phyloP scores from a whole-genome alignment of 1,140 invertebrate genomes.

The Ptiloglossa arizonensis region DNA sequence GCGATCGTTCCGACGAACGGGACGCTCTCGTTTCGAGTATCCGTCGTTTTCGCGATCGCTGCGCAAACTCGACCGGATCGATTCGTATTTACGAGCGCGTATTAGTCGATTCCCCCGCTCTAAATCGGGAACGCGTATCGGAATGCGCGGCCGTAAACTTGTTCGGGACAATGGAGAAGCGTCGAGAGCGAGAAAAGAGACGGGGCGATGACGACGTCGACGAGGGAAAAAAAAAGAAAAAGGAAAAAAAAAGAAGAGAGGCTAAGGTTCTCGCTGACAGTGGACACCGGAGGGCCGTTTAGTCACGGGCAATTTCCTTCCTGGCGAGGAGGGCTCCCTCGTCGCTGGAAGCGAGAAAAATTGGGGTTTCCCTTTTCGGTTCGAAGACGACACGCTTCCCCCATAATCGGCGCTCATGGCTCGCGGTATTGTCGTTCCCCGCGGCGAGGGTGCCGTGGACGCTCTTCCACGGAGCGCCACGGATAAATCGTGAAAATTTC shows the following conservation, averaged over 20 bases:
- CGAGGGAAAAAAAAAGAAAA: neutral
- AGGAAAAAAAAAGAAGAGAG: constrained; percentile 14
- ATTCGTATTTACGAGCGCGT: neutral
- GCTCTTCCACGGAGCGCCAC: neutral
- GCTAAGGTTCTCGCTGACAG: constrained; percentile 1
- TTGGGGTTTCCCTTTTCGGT: constrained; percentile 51
- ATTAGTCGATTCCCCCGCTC: neutral
- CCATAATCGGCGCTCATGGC: constrained; percentile 64
- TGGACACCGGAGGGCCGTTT: constrained; percentile 45
- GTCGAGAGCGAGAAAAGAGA: constrained; percentile 4
- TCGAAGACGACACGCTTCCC: constrained; percentile 56
- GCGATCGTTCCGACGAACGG: too few species aligned
- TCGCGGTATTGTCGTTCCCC: constrained; percentile 58
- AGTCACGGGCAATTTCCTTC: constrained; percentile 56
- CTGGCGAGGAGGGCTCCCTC: neutral
- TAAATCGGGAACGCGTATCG: constrained; percentile 1
- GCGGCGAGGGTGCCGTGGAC: constrained; percentile 26
- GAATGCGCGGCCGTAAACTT: neutral
- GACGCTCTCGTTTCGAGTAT: too few species aligned
- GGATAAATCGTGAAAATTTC: constrained; percentile 37
- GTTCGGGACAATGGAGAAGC: constrained; percentile 15
- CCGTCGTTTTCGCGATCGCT: too few species aligned
- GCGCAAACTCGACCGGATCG: too few species aligned
- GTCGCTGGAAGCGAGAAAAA: constrained; percentile 59
- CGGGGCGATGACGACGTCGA: neutral